phyloP scores from a whole-genome alignment of 1,140 invertebrate species.

The Brachionus koreanus region DNA sequence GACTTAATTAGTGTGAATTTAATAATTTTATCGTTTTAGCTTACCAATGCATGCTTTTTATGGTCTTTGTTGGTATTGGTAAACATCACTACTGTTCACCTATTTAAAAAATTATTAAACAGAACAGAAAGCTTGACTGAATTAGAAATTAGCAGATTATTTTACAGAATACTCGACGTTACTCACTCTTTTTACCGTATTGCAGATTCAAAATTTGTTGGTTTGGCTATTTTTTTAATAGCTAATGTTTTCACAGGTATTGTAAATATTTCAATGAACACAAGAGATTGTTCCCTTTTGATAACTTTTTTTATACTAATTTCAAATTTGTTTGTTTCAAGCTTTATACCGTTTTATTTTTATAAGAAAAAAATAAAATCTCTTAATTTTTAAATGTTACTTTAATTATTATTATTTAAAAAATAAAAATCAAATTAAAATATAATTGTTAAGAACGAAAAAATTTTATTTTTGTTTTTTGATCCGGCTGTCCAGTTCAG shows the following conservation, averaged over 20 bases:
- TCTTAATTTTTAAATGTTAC: background rate
- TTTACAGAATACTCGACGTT: background rate
- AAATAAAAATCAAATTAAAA: too few relatives aligned
- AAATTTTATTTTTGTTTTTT: too few relatives aligned
- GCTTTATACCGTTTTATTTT: slow-evolving; percentile 12
- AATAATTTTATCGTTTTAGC: background rate
- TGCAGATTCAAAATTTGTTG: slow-evolving; percentile 61
- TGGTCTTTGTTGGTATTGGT: slow-evolving; percentile 50
- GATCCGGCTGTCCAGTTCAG: too few relatives aligned
- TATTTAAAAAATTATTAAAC: background rate
- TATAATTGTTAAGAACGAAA: too few relatives aligned
- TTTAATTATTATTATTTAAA: too few relatives aligned
- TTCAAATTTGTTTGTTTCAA: background rate
- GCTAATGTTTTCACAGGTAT: slow-evolving; percentile 74
- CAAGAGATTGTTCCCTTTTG: background rate
- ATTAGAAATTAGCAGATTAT: background rate
- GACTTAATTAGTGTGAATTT: background rate
- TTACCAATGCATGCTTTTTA: background rate
- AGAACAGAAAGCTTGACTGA: background rate
- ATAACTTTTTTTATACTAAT: background rate
- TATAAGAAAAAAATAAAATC: background rate
- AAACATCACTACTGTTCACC: background rate
- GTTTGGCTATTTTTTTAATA: slow-evolving; percentile 71
- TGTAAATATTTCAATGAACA: slow-evolving; percentile 63
- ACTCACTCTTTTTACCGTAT: background rate